Evolutionary conservation across 2,113 vertebrate genomes (phyloP).

Genomic region (Scortum barcoo): DNA sequence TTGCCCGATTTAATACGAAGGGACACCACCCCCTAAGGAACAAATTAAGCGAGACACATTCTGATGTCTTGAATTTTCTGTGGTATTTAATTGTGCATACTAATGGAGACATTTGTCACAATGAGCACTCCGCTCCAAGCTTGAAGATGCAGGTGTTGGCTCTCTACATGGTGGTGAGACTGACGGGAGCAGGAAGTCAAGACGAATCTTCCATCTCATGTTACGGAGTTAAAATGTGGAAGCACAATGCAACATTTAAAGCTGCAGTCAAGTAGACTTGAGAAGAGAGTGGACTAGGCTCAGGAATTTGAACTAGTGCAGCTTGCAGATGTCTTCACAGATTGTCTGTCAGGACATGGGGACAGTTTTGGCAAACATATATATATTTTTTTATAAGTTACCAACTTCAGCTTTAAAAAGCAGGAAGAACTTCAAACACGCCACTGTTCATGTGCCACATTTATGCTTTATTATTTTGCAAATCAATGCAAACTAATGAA

Average conservation of each 20-base stretch:
- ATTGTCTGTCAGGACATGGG: too few species aligned
- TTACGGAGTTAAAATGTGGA: not conserved
- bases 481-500: not conserved
- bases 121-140: not conserved
- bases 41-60: conserved; percentile 46
- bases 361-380: too few species aligned
- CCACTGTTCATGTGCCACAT: too few species aligned
- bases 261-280: too few species aligned
- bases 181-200: not conserved
- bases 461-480: not conserved
- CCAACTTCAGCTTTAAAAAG: too few species aligned
- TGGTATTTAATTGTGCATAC: conserved; percentile 52
- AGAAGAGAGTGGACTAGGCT: too few species aligned
- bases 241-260: not conserved
- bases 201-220: not conserved
- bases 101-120: conserved; percentile 57
- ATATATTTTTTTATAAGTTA: too few species aligned
- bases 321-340: too few species aligned
- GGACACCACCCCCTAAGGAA: conserved; percentile 26
- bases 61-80: conserved; percentile 32
- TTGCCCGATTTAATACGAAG: conserved; percentile 49
- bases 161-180: conserved; percentile 9
- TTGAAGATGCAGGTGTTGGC: conserved; percentile 33
- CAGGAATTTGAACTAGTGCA: too few species aligned
- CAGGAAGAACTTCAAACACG: not conserved